phyloP scores from a whole-genome alignment of 2,797 vertebrate genomes.

The Sphaeramia orbicularis region DNA sequence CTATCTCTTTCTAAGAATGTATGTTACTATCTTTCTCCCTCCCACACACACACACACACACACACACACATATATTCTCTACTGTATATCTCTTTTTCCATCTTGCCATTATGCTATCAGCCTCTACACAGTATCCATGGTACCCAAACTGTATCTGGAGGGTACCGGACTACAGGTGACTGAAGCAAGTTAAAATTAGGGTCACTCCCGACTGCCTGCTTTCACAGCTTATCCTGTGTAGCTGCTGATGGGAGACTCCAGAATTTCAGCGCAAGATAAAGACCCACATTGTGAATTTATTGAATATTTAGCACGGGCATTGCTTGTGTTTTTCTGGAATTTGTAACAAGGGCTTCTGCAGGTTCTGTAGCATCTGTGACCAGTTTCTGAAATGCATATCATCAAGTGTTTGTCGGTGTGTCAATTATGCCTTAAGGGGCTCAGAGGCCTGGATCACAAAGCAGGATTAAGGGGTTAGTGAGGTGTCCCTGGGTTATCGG shows the following conservation, averaged over 20 bases:
- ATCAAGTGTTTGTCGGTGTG: not conserved
- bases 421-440: too few relatives aligned
- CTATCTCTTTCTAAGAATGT: slow-evolving; percentile 56
- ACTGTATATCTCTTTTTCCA: slow-evolving; percentile 42
- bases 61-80: slow-evolving; percentile 9
- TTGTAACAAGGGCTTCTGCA: not conserved
- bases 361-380: not conserved
- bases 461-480: too few relatives aligned
- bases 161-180: slow-evolving; percentile 58
- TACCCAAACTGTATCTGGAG: slow-evolving; percentile 38
- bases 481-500: too few relatives aligned
- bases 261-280: slow-evolving; percentile 11
- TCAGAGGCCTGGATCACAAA: too few relatives aligned
- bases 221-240: slow-evolving; percentile 26
- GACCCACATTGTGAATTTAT: not conserved
- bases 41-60: slow-evolving; percentile 5
- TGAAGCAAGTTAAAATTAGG: slow-evolving; percentile 46
- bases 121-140: slow-evolving; percentile 48
- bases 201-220: slow-evolving; percentile 31
- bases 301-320: not conserved
- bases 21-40: slow-evolving; percentile 31
- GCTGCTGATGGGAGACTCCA: slow-evolving; percentile 18
- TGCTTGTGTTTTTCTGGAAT: not conserved
- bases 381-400: not conserved
- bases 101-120: slow-evolving; percentile 51